Evolutionary conservation across 1,140 invertebrate genomes (phyloP).

Genomic region (Ceratosolen solmsi): DNA sequence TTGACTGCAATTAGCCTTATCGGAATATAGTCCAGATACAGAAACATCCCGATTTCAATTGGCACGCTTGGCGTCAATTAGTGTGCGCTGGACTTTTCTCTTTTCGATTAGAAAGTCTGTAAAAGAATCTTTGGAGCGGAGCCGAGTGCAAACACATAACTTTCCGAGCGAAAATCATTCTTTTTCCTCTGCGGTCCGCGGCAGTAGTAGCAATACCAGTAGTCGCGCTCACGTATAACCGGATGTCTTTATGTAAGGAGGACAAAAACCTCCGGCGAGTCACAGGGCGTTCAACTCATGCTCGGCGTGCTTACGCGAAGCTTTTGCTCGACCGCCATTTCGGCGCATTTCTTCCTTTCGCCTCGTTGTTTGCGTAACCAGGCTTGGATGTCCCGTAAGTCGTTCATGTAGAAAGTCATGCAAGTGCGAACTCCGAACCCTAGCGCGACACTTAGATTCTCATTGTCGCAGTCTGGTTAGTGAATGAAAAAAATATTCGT

Average conservation of each 20-base stretch:
- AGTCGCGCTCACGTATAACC: constrained; percentile 32
- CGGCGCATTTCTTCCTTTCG: constrained; percentile 36
- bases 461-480: too few relatives aligned
- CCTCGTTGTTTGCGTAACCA: constrained; percentile 15
- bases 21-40: constrained; percentile 15
- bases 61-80: neutral
- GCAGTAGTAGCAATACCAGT: neutral
- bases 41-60: constrained; percentile 39
- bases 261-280: constrained; percentile 45
- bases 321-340: constrained; percentile 1
- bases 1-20: constrained; percentile 22
- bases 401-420: too few relatives aligned
- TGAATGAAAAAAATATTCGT: too few relatives aligned
- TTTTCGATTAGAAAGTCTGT: constrained; percentile 46
- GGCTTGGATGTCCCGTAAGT: neutral
- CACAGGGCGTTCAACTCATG: constrained; percentile 41
- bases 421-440: too few relatives aligned
- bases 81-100: neutral
- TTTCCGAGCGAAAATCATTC: neutral
- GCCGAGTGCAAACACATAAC: neutral
- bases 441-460: too few relatives aligned
- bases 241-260: constrained; percentile 49
- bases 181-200: neutral
- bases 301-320: constrained; percentile 9
- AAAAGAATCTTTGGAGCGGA: constrained; percentile 20